Base-by-base conservation (phyloP, 2,113 vertebrate species). In the Plecturocebus donacophilus region DNA sequence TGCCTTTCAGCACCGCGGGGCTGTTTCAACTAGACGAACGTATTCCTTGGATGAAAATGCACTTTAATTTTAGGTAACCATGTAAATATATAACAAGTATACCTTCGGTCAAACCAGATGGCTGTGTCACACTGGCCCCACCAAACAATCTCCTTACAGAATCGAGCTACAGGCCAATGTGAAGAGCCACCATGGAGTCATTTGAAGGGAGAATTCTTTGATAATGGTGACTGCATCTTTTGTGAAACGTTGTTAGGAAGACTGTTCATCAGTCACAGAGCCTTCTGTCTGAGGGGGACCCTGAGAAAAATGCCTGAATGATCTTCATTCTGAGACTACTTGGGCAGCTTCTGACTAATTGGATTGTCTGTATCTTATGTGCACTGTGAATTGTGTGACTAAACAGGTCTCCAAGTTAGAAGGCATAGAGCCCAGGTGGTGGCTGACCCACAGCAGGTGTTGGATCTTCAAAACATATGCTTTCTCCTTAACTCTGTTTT, bases 241-340 rank as follows among this genome's bases (percentile, higher is more conserved):
- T 93, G 83, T 95, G 75, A 73, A 49, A 20, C 12, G 32, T 52
- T 45, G 17, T 92, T 80, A 92, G 84, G 94, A 83, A 95, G 86
- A 90, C 8, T 81, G 82, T 52, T 97, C 91, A 73, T 56, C 83
- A 79, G 81, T 54, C 79, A 96, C 95, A 97, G 79, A 45, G 80
- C 14, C 61, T 83, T 95, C 91, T 96, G 85, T 91, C 73, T 73
- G 52, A 84, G 75, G 32, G 61, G 25, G 10, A 8, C 75, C 79
- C 89, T 38, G 83, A 47, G 76, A 96, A 70, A 91, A 89, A 89
- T 2, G 61, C 64, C 87, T 91, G 90, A 94, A 95, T 73, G 85
- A 40, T 58, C 61, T 45, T 89, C 91, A 75, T 61, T 91, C 91
- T 91, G 94, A 21, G 47, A 38, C 23, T 21, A 13, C 77, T 75